Percentiles rank a stretch among this genome's conserved stretches.
Conservation (phyloP, 2,888 invertebrate species). For the Philereme vetulata region DNA sequence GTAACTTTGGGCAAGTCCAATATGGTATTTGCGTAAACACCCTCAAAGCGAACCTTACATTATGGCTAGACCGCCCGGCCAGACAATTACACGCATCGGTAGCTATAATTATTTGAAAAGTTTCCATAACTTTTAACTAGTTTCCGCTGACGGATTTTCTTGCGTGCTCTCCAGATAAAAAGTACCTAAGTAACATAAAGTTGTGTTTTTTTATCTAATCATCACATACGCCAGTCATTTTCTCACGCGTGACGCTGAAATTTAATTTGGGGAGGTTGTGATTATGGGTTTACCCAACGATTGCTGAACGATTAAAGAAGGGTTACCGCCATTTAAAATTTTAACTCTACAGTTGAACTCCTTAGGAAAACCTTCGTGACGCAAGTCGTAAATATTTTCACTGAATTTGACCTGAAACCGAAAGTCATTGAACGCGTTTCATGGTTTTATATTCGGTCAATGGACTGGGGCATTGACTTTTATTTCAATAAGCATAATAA, state of each 20-base stretch:
- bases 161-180: too few species aligned
- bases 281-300: too few species aligned
- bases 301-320: not conserved
- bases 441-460: conserved; percentile 41
- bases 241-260: too few species aligned
- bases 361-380: conserved; percentile 48
- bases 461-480: conserved; percentile 39
- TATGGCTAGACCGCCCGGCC: not conserved
- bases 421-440: conserved; percentile 45
- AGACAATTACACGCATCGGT: not conserved
- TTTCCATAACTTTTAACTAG: too few species aligned
- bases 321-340: not conserved
- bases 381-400: conserved; percentile 46
- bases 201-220: too few species aligned
- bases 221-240: too few species aligned
- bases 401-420: conserved; percentile 46
- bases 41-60: conserved; percentile 1
- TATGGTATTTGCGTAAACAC: not conserved
- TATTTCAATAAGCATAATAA: conserved; percentile 14
- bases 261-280: too few species aligned
- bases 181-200: too few species aligned
- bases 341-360: not conserved
- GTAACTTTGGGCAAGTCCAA: conserved; percentile 14
- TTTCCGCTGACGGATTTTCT: too few species aligned
- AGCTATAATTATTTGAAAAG: not conserved